These are phyloP conservation scores for Martes martes DNA, from an alignment of 2,113 vertebrate species.

Conservation along the genomic window DNA sequence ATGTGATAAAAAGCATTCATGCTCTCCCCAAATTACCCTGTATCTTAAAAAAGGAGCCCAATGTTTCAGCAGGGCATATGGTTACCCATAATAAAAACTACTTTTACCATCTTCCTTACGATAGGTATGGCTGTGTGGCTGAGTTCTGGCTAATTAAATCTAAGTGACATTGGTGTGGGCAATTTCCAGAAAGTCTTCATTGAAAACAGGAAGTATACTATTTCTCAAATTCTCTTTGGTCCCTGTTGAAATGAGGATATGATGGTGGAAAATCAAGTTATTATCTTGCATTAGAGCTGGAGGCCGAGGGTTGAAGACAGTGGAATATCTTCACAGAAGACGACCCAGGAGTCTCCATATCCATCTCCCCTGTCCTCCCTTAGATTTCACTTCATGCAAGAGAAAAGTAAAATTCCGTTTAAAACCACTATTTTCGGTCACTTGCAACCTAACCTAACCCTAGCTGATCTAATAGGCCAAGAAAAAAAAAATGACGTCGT, in stretches of 20 bases:
- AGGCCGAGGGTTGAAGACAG: background rate
- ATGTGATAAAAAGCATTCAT: background rate
- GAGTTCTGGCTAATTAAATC: background rate
- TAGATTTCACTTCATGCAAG: background rate
- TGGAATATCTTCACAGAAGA: background rate
- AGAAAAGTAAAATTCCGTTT: background rate
- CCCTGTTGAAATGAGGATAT: background rate
- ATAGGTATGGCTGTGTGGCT: background rate
- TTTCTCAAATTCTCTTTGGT: background rate
- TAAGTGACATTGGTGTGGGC: rapidly evolving
- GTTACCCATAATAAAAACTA: too few relatives aligned
- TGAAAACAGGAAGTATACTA: background rate
- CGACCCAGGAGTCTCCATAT: background rate
- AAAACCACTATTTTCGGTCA: background rate
- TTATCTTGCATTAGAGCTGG: background rate
- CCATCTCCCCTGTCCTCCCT: background rate
- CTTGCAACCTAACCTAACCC: background rate
- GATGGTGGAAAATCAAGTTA: background rate
- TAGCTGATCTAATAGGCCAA: background rate
- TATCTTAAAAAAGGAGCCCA: background rate
- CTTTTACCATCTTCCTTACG: background rate
- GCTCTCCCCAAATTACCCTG: background rate
- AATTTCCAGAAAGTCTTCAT: background rate
- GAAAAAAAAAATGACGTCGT: background rate
- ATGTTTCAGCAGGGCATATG: background rate